A percentile compares a stretch with the other conserved stretches of the same genome.
Conservation (phyloP, 2,113 vertebrate genomes). For the Pithys albifrons region DNA sequence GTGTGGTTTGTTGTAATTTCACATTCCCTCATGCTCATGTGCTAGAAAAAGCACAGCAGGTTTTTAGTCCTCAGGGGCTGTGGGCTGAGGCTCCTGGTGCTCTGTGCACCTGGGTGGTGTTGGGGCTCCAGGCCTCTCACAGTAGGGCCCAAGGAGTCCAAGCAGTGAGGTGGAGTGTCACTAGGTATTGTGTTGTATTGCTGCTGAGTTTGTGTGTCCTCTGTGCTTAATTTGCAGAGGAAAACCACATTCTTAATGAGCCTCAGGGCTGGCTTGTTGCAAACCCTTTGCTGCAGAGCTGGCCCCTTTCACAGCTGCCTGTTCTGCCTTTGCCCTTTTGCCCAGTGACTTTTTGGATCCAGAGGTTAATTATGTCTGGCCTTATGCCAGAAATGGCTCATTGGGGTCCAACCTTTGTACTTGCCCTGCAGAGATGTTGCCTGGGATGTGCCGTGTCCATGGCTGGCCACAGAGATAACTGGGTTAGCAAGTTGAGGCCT, state of each 20-base stretch:
- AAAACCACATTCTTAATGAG: not conserved
- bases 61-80: not conserved
- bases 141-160: rapidly evolving
- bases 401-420: not conserved
- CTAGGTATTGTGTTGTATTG: not conserved
- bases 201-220: not conserved
- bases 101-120: rapidly evolving
- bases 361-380: not conserved
- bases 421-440: not conserved
- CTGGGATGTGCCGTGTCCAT: not conserved
- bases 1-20: not conserved
- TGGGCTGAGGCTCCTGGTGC: not conserved
- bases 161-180: rapidly evolving
- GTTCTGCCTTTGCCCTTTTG: not conserved
- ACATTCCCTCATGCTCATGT: rapidly evolving
- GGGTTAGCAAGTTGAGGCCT: not conserved
- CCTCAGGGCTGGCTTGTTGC: not conserved
- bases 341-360: not conserved
- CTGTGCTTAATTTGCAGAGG: not conserved
- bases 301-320: not conserved
- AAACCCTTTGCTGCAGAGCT: not conserved
- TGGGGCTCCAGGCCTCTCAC: not conserved
- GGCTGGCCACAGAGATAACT: rapidly evolving
- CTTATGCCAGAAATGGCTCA: not conserved
- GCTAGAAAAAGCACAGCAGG: not conserved